Percentiles rank a stretch among this genome's conserved stretches.
Conservation (phyloP, 2,888 invertebrate genomes). For the Ceraclea dissimilis region DNA sequence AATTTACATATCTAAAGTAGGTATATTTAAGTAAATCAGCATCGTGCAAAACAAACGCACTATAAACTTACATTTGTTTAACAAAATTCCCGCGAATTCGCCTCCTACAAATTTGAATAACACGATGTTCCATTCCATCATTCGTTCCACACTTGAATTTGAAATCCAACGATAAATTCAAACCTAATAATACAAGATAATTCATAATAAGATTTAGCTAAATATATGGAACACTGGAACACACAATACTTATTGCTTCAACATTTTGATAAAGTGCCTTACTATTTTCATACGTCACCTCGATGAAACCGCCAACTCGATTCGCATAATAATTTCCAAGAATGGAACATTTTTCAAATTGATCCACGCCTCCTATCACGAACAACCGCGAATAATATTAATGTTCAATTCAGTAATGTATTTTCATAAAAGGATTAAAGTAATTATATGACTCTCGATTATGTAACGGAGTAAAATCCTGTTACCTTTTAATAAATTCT, state of each 20-base stretch:
- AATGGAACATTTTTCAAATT: slow-evolving; percentile 7
- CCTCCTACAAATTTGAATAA: not conserved
- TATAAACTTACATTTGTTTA: too few species aligned
- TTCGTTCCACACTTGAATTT: not conserved
- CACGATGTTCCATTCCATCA: not conserved
- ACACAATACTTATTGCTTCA: not conserved
- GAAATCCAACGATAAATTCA: not conserved
- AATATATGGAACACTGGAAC: too few species aligned
- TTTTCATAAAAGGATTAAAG: too few species aligned
- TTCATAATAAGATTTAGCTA: not conserved
- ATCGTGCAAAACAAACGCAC: too few species aligned
- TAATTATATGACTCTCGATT: too few species aligned
- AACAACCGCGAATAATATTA: not conserved
- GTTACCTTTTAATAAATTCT: too few species aligned
- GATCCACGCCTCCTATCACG: slow-evolving; percentile 1
- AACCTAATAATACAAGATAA: not conserved
- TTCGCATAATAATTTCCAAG: slow-evolving; percentile 3
- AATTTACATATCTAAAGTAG: too few species aligned
- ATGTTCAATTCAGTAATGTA: too few species aligned
- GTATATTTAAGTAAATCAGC: too few species aligned
- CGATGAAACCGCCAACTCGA: not conserved
- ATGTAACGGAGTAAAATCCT: too few species aligned
- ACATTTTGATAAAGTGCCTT: not conserved
- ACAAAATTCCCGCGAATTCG: not conserved
- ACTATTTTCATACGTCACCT: not conserved